Evolutionary conservation across 2,113 vertebrate species (phyloP).

Genomic region (Poecilia latipinna): DNA sequence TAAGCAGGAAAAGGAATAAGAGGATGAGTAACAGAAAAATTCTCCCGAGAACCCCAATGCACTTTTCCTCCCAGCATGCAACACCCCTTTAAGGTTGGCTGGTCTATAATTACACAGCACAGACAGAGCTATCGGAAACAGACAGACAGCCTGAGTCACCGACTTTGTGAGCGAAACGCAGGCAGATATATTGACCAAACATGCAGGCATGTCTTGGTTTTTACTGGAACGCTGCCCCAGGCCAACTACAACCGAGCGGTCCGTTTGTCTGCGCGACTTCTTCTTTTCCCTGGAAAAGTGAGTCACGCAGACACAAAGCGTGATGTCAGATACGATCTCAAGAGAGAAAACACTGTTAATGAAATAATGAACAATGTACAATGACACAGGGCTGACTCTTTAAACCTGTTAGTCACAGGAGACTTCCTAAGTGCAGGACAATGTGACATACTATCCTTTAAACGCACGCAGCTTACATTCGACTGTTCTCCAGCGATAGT

Average conservation of each 20-base stretch:
- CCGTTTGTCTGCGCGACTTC: conserved; percentile 64
- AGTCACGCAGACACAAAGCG: conserved; percentile 77
- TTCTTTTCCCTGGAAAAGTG: conserved; percentile 72
- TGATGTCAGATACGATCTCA: conserved; percentile 72
- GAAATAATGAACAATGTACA: conserved; percentile 74
- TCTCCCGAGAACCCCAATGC: conserved; percentile 69
- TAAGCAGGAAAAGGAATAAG: conserved; percentile 47
- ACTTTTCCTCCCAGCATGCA: conserved; percentile 68
- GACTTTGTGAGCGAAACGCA: conserved; percentile 60
- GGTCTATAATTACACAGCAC: conserved; percentile 81
- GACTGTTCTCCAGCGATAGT: neutral
- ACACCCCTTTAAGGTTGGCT: conserved; percentile 73
- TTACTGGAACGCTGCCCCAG: conserved; percentile 66
- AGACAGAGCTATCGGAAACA: conserved; percentile 77
- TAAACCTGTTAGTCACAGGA: conserved; percentile 61
- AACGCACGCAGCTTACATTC: conserved; percentile 8
- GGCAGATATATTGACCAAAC: conserved; percentile 65
- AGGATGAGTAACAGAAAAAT: conserved; percentile 75
- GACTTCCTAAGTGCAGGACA: conserved; percentile 35
- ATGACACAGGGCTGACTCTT: conserved; percentile 54
- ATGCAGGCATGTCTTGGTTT: conserved; percentile 63
- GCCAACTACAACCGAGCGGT: conserved; percentile 53
- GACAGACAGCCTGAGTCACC: conserved; percentile 78
- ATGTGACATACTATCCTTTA: neutral
- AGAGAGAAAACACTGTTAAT: conserved; percentile 62